These are phyloP conservation scores for Exephanes ischioxanthus DNA, from an alignment of 2,888 invertebrate genomes.

Conservation along the genomic window DNA sequence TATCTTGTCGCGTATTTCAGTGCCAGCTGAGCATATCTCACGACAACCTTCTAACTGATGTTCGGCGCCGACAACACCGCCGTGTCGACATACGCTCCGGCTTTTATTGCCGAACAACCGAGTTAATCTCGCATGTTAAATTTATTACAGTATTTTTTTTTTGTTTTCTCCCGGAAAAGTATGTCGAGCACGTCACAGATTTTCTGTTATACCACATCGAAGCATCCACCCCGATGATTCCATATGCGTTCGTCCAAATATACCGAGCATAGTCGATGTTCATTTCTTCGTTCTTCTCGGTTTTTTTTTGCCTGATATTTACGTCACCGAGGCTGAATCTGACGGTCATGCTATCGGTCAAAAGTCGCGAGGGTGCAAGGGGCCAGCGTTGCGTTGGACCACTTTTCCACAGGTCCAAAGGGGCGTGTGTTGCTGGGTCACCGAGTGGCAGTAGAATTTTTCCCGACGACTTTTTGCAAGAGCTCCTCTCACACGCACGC, in stretches of 20 bases:
- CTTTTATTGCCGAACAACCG: constrained; percentile 26
- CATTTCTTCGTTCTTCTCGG: background rate
- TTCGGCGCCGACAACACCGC: constrained; percentile 13
- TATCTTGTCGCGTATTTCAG: constrained; percentile 28
- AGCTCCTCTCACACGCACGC: background rate
- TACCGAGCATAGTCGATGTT: constrained; percentile 1
- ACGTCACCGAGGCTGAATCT: background rate
- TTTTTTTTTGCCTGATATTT: constrained; percentile 1
- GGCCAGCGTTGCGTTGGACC: background rate
- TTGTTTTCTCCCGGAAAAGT: background rate
- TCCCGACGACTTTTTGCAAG: background rate
- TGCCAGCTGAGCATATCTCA: background rate
- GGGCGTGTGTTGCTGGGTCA: background rate
- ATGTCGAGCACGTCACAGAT: constrained; percentile 12
- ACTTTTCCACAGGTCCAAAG: background rate
- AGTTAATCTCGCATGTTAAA: constrained; percentile 40
- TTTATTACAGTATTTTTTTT: constrained; percentile 5
- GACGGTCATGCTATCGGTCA: constrained; percentile 10
- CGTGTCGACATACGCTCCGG: constrained; percentile 12
- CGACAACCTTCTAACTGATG: constrained; percentile 8
- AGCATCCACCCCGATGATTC: constrained; percentile 21
- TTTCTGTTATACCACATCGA: constrained; percentile 9
- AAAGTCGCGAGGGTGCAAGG: background rate
- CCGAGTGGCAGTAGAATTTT: background rate
- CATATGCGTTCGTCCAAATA: constrained; percentile 18